Conservation (phyloP, 2,113 vertebrate genomes). For the Saccopteryx bilineata region DNA sequence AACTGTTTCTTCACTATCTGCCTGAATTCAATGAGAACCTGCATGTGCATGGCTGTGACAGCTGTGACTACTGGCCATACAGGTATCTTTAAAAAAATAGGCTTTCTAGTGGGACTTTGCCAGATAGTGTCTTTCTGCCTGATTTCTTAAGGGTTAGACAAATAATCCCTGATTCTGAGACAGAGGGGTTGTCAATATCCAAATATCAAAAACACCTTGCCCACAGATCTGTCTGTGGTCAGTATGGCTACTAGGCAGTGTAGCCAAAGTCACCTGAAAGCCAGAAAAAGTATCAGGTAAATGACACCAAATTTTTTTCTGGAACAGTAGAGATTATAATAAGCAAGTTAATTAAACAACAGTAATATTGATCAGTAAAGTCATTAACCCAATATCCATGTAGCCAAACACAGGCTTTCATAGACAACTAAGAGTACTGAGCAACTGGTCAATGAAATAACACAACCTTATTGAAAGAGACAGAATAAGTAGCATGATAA, state of each 20-base stretch:
- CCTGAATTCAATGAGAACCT: too few species aligned
- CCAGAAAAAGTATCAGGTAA: slow-evolving; percentile 23
- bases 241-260: neutral
- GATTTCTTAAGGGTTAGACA: neutral
- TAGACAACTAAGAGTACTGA: neutral
- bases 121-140: slow-evolving; percentile 7
- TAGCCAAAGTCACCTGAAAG: neutral
- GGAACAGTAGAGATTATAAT: neutral
- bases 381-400: neutral
- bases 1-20: too few species aligned
- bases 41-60: too few species aligned
- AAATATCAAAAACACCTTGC: slow-evolving; percentile 10
- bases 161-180: neutral
- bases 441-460: neutral
- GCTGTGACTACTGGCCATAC: too few species aligned
- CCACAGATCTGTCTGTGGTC: neutral
- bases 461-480: neutral
- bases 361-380: neutral
- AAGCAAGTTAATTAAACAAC: neutral
- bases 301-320: neutral
- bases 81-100: neutral
- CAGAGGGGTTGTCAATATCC: neutral
- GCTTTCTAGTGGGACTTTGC: neutral
- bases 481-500: neutral
- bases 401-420: slow-evolving; percentile 11